Evolutionary conservation across 2,797 vertebrate species (phyloP).

Genomic region (Myotis myotis): DNA sequence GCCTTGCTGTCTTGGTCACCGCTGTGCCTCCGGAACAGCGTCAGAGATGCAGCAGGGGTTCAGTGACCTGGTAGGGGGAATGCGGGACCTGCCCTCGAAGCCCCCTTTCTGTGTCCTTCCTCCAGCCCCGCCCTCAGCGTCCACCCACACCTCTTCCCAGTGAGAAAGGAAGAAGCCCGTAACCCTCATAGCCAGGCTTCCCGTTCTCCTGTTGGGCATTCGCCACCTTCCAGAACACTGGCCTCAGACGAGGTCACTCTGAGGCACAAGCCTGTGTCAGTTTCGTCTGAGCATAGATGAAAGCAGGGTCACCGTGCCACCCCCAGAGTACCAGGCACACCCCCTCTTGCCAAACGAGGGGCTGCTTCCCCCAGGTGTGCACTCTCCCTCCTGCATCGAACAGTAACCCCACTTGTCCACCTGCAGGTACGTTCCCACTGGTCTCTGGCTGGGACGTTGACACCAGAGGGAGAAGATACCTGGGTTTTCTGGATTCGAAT

Average conservation of each 20-base stretch:
- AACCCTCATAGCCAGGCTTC: not conserved
- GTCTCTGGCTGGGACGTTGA: not conserved
- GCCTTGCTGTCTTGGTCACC: accelerated
- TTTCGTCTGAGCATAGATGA: not conserved
- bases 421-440: not conserved
- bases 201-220: not conserved
- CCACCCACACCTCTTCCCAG: not conserved
- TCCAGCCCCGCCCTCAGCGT: not conserved
- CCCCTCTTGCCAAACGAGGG: not conserved
- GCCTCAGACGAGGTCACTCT: accelerated
- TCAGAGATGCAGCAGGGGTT: accelerated
- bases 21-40: accelerated
- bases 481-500: not conserved
- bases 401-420: accelerated
- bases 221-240: accelerated
- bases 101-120: not conserved
- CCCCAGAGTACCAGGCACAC: accelerated
- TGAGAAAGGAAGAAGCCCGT: not conserved
- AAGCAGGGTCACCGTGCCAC: not conserved
- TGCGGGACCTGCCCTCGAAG: accelerated
- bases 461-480: not conserved
- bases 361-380: not conserved
- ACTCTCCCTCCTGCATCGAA: accelerated
- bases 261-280: not conserved
- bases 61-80: not conserved